These are phyloP conservation scores for Hoplodrina ambigua DNA, from an alignment of 2,888 invertebrate species.

Conservation along the genomic window DNA sequence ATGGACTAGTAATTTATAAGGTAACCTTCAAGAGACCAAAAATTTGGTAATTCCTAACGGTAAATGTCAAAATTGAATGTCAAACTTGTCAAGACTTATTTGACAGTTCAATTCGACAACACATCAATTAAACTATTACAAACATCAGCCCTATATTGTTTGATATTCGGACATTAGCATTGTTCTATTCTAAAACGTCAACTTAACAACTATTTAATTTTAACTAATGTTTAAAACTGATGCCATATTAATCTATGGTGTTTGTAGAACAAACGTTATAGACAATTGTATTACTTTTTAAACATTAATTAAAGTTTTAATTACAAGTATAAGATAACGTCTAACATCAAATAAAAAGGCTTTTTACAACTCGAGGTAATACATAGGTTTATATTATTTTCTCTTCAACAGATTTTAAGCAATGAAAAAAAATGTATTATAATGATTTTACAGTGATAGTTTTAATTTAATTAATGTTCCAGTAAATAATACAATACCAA, in stretches of 20 bases:
- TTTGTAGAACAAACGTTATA: constrained; percentile 56
- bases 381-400: constrained; percentile 24
- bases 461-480: constrained; percentile 57
- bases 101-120: constrained; percentile 41
- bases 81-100: constrained; percentile 43
- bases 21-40: constrained; percentile 81
- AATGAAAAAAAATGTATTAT: constrained; percentile 10
- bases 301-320: constrained; percentile 36
- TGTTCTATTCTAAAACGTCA: constrained; percentile 58
- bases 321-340: constrained; percentile 35
- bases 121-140: constrained; percentile 33
- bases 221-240: constrained; percentile 42
- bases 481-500: constrained; percentile 25
- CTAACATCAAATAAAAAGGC: constrained; percentile 55
- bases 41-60: constrained; percentile 61
- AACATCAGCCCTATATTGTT: constrained; percentile 46
- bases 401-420: constrained; percentile 32
- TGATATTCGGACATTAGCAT: constrained; percentile 60
- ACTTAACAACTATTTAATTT: constrained; percentile 42
- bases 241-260: constrained; percentile 38
- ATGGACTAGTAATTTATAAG: constrained; percentile 85
- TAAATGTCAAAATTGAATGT: constrained; percentile 46
- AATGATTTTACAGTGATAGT: constrained; percentile 16
- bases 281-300: constrained; percentile 41
- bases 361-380: constrained; percentile 45